Evolutionary conservation across 2,113 vertebrate genomes (phyloP).

Genomic region (Paraplagusia blochii): DNA sequence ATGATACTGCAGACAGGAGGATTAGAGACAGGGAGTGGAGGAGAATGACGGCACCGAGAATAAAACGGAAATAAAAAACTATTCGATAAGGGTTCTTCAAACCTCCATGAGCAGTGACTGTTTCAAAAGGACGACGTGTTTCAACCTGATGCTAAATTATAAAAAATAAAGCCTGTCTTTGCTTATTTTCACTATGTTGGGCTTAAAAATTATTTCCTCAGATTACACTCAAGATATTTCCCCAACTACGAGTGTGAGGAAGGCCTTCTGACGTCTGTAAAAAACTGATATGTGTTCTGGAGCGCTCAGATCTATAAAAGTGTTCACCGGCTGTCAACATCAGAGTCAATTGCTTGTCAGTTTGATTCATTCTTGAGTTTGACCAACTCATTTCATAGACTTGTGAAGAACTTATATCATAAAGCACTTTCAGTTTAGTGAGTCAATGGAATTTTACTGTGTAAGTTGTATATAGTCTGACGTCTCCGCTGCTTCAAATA

Average conservation of each 20-base stretch:
- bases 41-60: constrained; percentile 22
- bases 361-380: constrained; percentile 42
- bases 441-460: constrained; percentile 21
- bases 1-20: constrained; percentile 44
- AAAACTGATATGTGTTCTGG: constrained; percentile 32
- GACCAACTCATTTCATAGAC: constrained; percentile 41
- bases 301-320: constrained; percentile 28
- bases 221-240: constrained; percentile 17
- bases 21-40: constrained; percentile 37
- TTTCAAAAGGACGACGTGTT: constrained; percentile 51
- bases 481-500: too few species aligned
- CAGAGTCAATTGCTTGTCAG: constrained; percentile 21
- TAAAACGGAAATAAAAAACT: constrained; percentile 19
- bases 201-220: constrained; percentile 26
- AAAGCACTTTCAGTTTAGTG: constrained; percentile 28
- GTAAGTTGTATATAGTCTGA: constrained; percentile 22
- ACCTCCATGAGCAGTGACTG: constrained; percentile 60
- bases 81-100: constrained; percentile 43
- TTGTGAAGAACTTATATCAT: constrained; percentile 27
- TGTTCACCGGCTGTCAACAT: constrained; percentile 36
- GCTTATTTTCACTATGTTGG: constrained; percentile 6
- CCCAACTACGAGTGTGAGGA: constrained; percentile 21
- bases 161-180: constrained; percentile 9
- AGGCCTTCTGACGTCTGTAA: constrained; percentile 24
- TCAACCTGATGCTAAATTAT: constrained; percentile 36